phyloP scores from a whole-genome alignment of 2,888 invertebrate genomes.

The Alitta virens region DNA sequence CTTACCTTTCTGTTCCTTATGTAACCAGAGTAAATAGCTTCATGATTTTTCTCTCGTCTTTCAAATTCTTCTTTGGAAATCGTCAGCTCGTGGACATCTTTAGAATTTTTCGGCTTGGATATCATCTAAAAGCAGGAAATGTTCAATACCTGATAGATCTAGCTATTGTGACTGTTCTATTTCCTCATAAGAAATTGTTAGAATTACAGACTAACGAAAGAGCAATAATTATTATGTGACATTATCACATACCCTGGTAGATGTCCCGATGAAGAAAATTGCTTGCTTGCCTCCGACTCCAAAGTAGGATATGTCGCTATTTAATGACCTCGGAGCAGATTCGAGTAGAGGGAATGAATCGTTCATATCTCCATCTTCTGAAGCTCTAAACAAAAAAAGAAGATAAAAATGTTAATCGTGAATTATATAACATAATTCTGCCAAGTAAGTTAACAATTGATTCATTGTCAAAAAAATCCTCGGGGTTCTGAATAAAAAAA shows the following conservation, averaged over 20 bases:
- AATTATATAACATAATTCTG: no score
- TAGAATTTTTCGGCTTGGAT: conserved; percentile 43
- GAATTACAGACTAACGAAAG: no score
- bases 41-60: conserved; percentile 51
- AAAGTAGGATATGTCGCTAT: conserved; percentile 57
- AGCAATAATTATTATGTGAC: no score
- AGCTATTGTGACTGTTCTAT: no score
- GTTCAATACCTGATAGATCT: no score
- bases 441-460: no score
- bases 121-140: conserved; percentile 47
- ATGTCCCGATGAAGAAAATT: conserved; percentile 54
- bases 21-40: conserved; percentile 54
- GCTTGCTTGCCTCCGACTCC: conserved; percentile 58
- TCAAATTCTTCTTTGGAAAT: conserved; percentile 57
- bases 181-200: no score
- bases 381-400: no score
- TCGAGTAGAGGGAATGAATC: not conserved
- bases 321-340: conserved; percentile 48
- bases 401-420: no score
- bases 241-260: conserved; percentile 41
- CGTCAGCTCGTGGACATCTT: conserved; percentile 55
- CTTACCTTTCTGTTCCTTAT: conserved; percentile 54
- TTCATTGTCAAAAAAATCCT: no score
- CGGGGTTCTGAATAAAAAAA: no score
- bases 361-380: no score